phyloP scores from a whole-genome alignment of 2,888 invertebrate genomes.

The Sicus ferrugineus region DNA sequence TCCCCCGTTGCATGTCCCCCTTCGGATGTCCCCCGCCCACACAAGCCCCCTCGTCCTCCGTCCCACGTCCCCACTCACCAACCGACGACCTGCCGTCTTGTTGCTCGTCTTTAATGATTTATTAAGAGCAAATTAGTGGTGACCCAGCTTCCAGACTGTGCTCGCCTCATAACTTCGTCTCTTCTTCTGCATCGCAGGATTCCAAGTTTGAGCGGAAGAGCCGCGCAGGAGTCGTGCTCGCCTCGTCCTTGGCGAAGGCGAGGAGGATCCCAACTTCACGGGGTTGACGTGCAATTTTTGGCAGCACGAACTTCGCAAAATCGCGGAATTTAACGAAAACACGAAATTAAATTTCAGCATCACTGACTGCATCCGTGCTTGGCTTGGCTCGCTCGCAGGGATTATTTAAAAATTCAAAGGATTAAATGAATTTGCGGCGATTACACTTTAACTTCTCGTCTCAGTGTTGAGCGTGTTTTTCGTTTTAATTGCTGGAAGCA shows the following conservation, averaged over 20 bases:
- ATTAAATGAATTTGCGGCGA: constrained; percentile 38
- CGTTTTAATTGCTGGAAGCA: constrained; percentile 11
- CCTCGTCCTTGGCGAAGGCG: background rate
- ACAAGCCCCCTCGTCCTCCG: too few species aligned
- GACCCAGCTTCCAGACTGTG: background rate
- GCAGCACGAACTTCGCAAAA: background rate
- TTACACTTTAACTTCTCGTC: constrained; percentile 14
- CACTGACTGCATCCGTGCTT: background rate
- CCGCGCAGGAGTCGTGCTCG: background rate
- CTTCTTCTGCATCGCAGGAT: background rate
- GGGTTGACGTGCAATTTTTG: background rate
- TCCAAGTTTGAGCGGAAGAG: background rate
- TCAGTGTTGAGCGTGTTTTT: background rate
- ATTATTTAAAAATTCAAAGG: constrained; percentile 37
- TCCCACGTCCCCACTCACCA: too few species aligned
- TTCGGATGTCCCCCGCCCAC: constrained; percentile 11
- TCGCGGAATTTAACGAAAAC: background rate
- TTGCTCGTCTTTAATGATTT: constrained; percentile 60
- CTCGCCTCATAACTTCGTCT: constrained; percentile 21
- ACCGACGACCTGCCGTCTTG: too few species aligned
- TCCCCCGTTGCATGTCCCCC: too few species aligned
- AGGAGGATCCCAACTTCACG: background rate
- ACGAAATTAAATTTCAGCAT: background rate
- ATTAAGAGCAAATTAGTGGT: constrained; percentile 58
- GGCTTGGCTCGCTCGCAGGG: background rate